phyloP scores from a whole-genome alignment of 37 sponge, comb jelly and placozoan genomes.

The Amphimedon queenslandica region DNA sequence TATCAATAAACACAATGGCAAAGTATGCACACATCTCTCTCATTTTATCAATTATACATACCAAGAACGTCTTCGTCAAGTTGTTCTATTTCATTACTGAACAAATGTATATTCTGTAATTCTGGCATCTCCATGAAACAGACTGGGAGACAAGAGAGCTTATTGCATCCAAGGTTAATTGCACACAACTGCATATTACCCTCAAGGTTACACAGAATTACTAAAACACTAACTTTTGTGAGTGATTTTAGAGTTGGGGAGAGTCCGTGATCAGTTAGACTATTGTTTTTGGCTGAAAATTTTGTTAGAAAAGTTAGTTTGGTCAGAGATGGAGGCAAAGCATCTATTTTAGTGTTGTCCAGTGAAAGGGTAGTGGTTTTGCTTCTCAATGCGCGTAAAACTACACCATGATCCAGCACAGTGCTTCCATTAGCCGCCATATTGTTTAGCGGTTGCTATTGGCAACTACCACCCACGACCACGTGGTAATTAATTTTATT shows the following conservation, averaged over 20 bases:
- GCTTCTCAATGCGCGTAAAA: neutral
- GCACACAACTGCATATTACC: conserved; percentile 18
- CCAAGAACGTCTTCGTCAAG: conserved; percentile 24
- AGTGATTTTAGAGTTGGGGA: no score
- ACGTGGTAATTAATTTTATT: neutral
- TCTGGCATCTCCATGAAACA: conserved; percentile 11
- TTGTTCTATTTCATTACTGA: conserved; percentile 25
- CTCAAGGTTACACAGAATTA: neutral
- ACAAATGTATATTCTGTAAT: conserved; percentile 36
- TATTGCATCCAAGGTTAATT: conserved; percentile 48
- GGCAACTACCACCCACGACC: neutral
- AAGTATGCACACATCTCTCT: no score
- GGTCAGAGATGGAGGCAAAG: conserved; percentile 26
- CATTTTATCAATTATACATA: neutral
- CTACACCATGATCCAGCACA: no score
- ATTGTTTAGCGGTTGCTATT: neutral
- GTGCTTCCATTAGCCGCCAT: neutral
- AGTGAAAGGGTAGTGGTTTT: conserved; percentile 14
- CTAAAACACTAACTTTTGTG: neutral
- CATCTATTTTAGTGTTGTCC: conserved; percentile 36
- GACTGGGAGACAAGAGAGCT: conserved; percentile 4
- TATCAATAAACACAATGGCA: neutral
- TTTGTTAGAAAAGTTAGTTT: conserved; percentile 24
- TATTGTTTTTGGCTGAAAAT: conserved; percentile 58
- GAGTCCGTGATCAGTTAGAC: no score